Conservation (phyloP, 2,888 invertebrate genomes). For the Eupithecia subumbrata region DNA sequence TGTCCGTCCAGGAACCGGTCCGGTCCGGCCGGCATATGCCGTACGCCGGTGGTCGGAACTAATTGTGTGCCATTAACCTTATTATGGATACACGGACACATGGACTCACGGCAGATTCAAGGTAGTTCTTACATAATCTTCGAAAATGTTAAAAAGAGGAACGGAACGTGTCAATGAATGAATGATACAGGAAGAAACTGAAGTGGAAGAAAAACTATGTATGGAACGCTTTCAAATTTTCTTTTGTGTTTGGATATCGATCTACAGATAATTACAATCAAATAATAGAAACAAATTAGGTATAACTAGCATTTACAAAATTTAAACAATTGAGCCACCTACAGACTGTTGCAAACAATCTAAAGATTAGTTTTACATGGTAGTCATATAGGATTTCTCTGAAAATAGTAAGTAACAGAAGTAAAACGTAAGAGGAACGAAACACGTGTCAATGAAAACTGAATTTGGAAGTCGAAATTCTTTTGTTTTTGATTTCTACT, state of each 20-base stretch:
- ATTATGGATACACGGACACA: conserved; percentile 48
- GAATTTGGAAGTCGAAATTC: neutral
- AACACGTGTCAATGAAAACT: neutral
- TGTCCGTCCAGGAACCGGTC: conserved; percentile 52
- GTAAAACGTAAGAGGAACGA: neutral
- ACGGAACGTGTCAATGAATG: neutral
- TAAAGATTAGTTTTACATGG: neutral
- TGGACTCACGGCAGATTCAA: conserved; percentile 10
- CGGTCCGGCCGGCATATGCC: conserved; percentile 44
- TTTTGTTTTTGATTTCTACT: too few relatives aligned
- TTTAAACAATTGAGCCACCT: too few relatives aligned
- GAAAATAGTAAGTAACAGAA: too few relatives aligned
- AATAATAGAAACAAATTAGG: too few relatives aligned
- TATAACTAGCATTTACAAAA: too few relatives aligned
- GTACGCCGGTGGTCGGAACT: conserved; percentile 67
- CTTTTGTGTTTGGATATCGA: too few relatives aligned
- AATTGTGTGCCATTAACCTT: conserved; percentile 70
- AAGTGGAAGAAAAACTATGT: neutral
- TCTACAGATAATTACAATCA: too few relatives aligned
- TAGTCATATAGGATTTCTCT: too few relatives aligned
- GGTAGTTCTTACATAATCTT: conserved; percentile 7
- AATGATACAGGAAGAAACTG: neutral
- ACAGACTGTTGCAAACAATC: too few relatives aligned
- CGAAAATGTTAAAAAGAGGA: conserved; percentile 1
- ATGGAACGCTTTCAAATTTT: neutral